Base-by-base conservation (phyloP, 1,140 invertebrate genomes). In the Brachionus angularis region DNA sequence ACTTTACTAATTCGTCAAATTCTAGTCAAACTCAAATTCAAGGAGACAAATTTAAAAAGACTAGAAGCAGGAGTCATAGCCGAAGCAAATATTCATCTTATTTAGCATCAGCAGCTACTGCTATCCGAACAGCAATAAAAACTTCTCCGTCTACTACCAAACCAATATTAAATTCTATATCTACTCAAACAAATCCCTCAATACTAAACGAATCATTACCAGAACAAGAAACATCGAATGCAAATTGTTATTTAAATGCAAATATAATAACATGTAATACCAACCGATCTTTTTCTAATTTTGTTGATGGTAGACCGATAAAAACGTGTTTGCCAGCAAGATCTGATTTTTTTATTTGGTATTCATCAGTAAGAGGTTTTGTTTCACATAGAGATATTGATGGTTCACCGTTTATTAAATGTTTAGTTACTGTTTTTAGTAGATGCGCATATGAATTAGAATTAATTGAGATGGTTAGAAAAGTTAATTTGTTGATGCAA, bases 291-390 rank as follows among this genome's bases (percentile, higher is more conserved):
- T 31, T 64, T 33, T 64, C 62, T 3, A 67, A 67, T 67, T 67
- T 67, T 34, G 47, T 67, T 12, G 62, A 50, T 23, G 67, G 67
- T 18, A 7, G 46, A 33, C 67, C 31, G 0, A 50, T 36, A 12
- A 52, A 36, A 18, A 70, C 67, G 2, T 44, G 14, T n/a, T 27
- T 70, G 25, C 67, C 67, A 18, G 33, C 46, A 14, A 42, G 67
- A 8, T 50, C 46, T 33, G 67, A 70, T 70, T 50, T 70, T 50
- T 50, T 52, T 10, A 70, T 70, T 12, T 70, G 67, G 67, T 70
- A 70, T 25, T 70, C 67, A 10, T 50, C 67, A 3, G 67, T 50
- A 8, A 21, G 46, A 33, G 67, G 67, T 21, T 70, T 50, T 47
- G 67, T 70, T 10, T 70, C 67, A 34, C 46, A 50, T 18, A 29